Base-by-base conservation (phyloP, 2,888 invertebrate genomes). In the Pediacus dermestoides region DNA sequence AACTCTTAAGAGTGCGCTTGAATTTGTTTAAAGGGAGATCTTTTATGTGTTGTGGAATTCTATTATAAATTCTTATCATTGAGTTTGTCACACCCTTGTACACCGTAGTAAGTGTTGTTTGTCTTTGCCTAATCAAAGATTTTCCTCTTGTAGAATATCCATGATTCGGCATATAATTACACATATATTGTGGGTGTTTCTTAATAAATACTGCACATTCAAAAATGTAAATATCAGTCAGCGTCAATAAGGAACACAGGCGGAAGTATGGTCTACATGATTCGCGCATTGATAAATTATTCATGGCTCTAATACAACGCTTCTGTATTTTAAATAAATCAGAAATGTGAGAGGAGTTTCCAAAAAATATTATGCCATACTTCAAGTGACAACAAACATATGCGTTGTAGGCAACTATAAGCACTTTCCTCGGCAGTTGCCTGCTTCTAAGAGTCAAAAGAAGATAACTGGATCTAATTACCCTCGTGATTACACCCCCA, bases 201-300 rank as follows among this genome's bases (percentile, higher is more conserved):
- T 25, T 25, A 11, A 9, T 9, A 10, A 25, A 25, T 4, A 25
- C 10, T 7, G 4, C 9, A 9, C 9, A 4, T 25, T 25, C 25
- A 25, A 6, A 25, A 25, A 25, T 25, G 9, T 25, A 25, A 10
- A 25, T 25, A 25, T 25, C 25, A 9, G 25, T 7, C 11, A 18
- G n/a, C 6, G 25, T 25, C 10, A 25, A n/a, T 25, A 25, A 10
- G 11, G 4, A 4, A 25, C 10, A 9, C 4, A 4, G 4, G 6
- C 4, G 4, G 10, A 25, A 25, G 4, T 4, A 4, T 9, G 25
- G 4, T 25, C 10, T 25, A 25, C 25, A 25, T 7, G 25, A 9
- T 25, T 25, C 25, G 9, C 10, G 6, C 4, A 6, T 9, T 4
- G 8, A 9, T n/a, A 25, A 25, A 10, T 25, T 25, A n/a, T 9